Conservation (phyloP, 1,140 invertebrate genomes). For the Caenorhabditis latens region DNA sequence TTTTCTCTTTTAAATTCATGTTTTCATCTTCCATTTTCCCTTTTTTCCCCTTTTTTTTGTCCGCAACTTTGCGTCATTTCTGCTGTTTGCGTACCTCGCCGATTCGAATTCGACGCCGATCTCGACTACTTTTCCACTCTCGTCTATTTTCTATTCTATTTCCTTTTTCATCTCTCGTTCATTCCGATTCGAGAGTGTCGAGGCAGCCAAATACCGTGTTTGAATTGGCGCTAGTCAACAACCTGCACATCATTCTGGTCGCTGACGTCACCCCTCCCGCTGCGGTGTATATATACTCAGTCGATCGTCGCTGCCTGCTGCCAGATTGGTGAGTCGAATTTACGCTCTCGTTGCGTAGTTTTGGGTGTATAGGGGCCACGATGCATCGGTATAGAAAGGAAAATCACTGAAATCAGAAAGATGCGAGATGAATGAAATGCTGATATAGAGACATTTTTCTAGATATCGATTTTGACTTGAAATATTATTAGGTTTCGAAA, state of each 20-base stretch:
- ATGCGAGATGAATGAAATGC: too few species aligned
- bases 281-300: constrained; percentile 63
- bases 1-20: too few species aligned
- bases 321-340: constrained; percentile 61
- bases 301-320: constrained; percentile 55
- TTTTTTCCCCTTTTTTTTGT: background rate
- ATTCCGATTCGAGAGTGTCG: constrained; percentile 22
- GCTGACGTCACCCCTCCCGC: constrained; percentile 58
- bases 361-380: background rate
- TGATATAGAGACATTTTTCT: too few species aligned
- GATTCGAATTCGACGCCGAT: background rate
- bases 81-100: background rate
- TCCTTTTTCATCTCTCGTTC: background rate
- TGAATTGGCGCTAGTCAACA: constrained; percentile 54
- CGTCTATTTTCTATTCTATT: background rate
- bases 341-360: constrained; percentile 17
- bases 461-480: too few species aligned
- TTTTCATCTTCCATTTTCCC: too few species aligned
- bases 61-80: background rate
- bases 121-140: background rate
- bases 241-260: constrained; percentile 56
- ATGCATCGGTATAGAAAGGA: too few species aligned
- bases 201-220: constrained; percentile 42
- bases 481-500: too few species aligned
- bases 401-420: too few species aligned